Base-by-base conservation (phyloP, 2,888 invertebrate genomes). In the Coenonympha glycerion region DNA sequence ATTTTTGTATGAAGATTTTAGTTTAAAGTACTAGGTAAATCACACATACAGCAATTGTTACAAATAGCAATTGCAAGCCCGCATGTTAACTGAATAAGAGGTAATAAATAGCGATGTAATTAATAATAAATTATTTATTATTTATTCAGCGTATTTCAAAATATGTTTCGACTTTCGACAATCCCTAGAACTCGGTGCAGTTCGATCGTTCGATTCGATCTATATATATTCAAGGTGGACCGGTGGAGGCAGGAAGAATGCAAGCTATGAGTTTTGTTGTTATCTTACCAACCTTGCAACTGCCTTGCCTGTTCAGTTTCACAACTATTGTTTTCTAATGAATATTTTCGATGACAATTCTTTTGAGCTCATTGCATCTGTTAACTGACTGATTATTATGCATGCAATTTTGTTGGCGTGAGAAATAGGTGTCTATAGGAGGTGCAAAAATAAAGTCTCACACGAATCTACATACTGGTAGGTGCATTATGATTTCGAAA, bases 181-280 rank as follows among this genome's bases (percentile, higher is more conserved):
- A 58, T 59, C 55, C 55, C 53, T 53, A 58, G 53, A 61, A 56
- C 55, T n/a, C n/a, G n/a, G n/a, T 55, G 54, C 52, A 48, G n/a
- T n/a, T 33, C 26, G 36, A 45, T 48, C 49, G 42, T 56, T 55
- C n/a, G n/a, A 50, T 53, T 71, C 65, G 60, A 66, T 60, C 65
- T 59, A 61, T 57, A 65, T 59, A 61, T 57, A 65, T 57, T 79
- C 82, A 82, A 83, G 83, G 83, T 69, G 60, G 74, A 63, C 76
- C 49, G 65, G 79, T 73, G 65, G 65, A 72, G 65, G 70, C 68
- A 73, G 75, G 78, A 78, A 80, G 79, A 83, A 82, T 82, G 82
- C 70, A 68, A 73, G 46, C 42, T 52, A 55, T 49, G 26, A 52
- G 49, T 44, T 33, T 55, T 44, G 47, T 57, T 61, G 55, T 61